Evolutionary conservation across 2,888 invertebrate species (phyloP), one percentile per base, ranked within the genome.

Genomic region (Pterostichus niger): DNA sequence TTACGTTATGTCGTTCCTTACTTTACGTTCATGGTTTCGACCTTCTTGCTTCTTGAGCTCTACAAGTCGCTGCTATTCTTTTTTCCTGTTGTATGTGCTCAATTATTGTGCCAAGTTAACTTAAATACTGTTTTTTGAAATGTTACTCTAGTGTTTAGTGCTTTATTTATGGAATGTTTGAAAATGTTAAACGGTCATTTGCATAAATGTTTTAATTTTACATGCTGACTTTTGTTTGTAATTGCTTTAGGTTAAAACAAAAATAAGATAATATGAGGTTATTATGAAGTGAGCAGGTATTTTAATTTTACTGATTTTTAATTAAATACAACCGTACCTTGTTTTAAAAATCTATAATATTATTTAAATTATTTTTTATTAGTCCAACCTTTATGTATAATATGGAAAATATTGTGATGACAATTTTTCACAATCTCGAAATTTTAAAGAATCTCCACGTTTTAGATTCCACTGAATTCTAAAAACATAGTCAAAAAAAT

Each of bases 171-270:
- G 35, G 64, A 49, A 64, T 64, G 64, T 35, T 59, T 5, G 24
- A 59, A 24, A 54, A 78, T 56, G 59, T 78, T 59, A 52, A 79
- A 79, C 46, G 46, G 61, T 61, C 40, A 79, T 59, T 61, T 79
- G 78, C 78, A 79, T 79, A 61, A 79, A 61, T 79, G 61, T 46
- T 61, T 46, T 44, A 33, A 64, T 64, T 64, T 64, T 35, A 64
- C 35, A 64, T 64, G 2, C 33, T 33, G 11, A 40, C 33, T 64
- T 64, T 64, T 64, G 64, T 64, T 64, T 64, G 33, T 64, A 33
- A 64, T 35, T 64, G 64, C 35, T 64, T 64, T 59, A 59, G 31
- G 54, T 11, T 54, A 15, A 5, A 31, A 59, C 59, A 31, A 31
- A 59, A 59, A 31, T 31, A 59, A 59, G 49, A 2, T 6, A 49